Evolutionary conservation across 2,888 invertebrate genomes (phyloP).

Genomic region (Chymomyza amoena): DNA sequence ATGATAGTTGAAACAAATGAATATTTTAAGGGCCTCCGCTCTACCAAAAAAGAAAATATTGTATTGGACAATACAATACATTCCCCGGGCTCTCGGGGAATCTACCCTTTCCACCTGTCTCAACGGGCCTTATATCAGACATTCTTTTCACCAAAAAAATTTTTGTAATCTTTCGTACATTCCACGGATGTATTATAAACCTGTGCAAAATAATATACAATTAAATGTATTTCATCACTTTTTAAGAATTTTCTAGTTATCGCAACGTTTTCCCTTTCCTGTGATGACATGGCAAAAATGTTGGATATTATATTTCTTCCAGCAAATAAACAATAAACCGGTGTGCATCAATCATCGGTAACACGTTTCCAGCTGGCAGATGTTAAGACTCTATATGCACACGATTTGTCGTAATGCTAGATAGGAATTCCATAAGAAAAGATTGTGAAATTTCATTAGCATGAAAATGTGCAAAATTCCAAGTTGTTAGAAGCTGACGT

Average conservation of each 20-base stretch:
- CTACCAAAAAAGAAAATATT: too few relatives aligned
- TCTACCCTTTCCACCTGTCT: too few relatives aligned
- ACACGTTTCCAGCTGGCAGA: background rate
- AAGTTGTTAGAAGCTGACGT: background rate
- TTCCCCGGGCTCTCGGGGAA: too few relatives aligned
- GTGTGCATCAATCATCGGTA: background rate
- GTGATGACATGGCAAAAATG: background rate
- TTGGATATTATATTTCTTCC: background rate
- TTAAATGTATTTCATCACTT: too few relatives aligned
- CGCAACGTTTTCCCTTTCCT: background rate
- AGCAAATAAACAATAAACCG: background rate
- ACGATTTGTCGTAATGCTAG: conserved; percentile 37
- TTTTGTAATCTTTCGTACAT: too few relatives aligned
- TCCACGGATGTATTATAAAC: background rate
- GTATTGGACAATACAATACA: too few relatives aligned
- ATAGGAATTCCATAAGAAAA: background rate
- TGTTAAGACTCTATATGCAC: conserved; percentile 33
- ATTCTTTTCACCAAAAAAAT: too few relatives aligned
- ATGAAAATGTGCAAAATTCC: background rate
- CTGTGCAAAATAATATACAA: background rate
- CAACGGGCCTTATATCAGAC: too few relatives aligned
- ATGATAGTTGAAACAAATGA: too few relatives aligned
- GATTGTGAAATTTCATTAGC: background rate
- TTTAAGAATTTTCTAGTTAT: background rate
- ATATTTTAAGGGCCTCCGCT: too few relatives aligned